phyloP scores from a whole-genome alignment of 2,888 invertebrate genomes.

The Patella pellucida region DNA sequence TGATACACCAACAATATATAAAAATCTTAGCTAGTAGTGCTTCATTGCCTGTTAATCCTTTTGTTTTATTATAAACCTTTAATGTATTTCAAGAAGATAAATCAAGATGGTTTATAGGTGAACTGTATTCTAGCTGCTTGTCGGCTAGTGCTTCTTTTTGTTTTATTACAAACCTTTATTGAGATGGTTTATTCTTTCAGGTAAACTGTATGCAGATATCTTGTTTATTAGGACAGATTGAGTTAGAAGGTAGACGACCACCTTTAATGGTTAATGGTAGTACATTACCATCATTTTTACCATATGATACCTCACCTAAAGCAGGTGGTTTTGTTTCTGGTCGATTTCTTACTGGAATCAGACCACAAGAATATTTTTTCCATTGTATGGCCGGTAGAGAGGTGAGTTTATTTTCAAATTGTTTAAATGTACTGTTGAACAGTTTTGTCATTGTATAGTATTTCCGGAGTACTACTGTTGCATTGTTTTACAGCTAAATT shows the following conservation, averaged over 20 bases:
- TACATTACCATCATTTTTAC: conserved; percentile 88
- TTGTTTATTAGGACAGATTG: conserved; percentile 96
- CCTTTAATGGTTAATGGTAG: conserved; percentile 94
- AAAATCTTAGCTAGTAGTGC: too few species aligned
- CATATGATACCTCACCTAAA: conserved; percentile 88
- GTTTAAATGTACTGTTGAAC: neutral
- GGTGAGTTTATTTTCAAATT: conserved; percentile 73
- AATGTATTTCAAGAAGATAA: too few species aligned
- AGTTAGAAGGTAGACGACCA: conserved; percentile 96
- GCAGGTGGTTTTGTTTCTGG: conserved; percentile 97
- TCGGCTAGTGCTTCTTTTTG: too few species aligned
- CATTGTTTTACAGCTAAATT: too few species aligned
- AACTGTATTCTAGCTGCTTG: too few species aligned
- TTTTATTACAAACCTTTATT: too few species aligned
- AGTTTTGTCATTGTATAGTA: neutral
- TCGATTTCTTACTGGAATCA: conserved; percentile 97
- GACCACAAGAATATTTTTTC: conserved; percentile 98
- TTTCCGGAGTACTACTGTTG: too few species aligned
- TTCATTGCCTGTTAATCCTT: too few species aligned
- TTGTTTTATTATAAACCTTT: too few species aligned
- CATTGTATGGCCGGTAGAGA: conserved; percentile 99
- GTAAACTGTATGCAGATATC: conserved; percentile 98
- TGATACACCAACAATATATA: too few species aligned
- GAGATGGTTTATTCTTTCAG: conserved; percentile 48
- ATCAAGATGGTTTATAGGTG: too few species aligned